A percentile compares a stretch with the other conserved stretches of the same genome.
These are phyloP conservation scores for Bombylius major DNA, from an alignment of 2,888 invertebrate species.

Conservation along the genomic window DNA sequence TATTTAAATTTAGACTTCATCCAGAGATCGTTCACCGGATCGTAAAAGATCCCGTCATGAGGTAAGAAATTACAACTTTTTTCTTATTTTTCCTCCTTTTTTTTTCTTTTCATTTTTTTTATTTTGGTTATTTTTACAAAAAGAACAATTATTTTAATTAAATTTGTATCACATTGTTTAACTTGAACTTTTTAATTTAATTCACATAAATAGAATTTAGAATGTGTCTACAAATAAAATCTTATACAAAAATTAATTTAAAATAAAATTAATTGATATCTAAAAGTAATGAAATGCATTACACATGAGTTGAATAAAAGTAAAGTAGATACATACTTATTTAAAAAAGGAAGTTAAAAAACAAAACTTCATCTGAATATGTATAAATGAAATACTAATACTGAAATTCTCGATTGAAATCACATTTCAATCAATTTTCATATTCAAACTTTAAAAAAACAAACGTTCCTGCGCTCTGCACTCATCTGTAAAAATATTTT, in stretches of 20 bases:
- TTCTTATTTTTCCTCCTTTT: not conserved
- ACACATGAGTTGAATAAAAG: not conserved
- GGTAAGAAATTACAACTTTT: constrained; percentile 24
- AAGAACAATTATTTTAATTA: too few relatives aligned
- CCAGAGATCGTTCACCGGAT: constrained; percentile 32
- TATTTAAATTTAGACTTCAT: constrained; percentile 20
- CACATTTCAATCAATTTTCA: constrained; percentile 14
- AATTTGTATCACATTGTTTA: not conserved
- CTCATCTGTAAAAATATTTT: not conserved
- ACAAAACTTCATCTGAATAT: too few relatives aligned
- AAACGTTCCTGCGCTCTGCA: constrained; percentile 2
- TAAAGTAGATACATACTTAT: too few relatives aligned
- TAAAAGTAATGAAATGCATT: not conserved
- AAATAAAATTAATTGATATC: not conserved
- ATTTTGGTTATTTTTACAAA: too few relatives aligned
- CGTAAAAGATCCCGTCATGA: constrained; percentile 33
- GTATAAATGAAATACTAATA: too few relatives aligned
- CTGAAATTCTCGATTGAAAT: too few relatives aligned
- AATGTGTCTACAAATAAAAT: constrained; percentile 4
- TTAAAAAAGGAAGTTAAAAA: too few relatives aligned
- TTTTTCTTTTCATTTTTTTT: constrained; percentile 12
- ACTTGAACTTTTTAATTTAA: not conserved
- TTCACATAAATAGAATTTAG: not conserved
- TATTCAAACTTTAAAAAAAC: not conserved
- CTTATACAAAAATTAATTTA: too few relatives aligned